These are phyloP conservation scores for Mimumesa dahlbomi DNA, from an alignment of 2,888 invertebrate genomes.

Conservation along the genomic window DNA sequence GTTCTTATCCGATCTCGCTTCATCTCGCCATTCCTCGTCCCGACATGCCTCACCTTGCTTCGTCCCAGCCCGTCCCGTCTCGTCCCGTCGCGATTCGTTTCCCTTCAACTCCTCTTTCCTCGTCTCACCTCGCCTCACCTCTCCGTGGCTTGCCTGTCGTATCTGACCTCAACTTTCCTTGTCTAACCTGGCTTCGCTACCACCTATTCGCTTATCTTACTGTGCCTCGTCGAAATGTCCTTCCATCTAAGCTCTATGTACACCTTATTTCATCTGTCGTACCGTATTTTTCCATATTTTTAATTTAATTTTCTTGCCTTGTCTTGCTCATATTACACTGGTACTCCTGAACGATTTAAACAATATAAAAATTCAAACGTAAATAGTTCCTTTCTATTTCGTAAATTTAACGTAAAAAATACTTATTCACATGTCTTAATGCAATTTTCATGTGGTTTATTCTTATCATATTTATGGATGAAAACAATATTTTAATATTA, in stretches of 20 bases:
- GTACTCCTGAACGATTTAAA: background rate
- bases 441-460: no score
- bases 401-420: no score
- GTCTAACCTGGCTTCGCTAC: no score
- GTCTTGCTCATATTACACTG: background rate
- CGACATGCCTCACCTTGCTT: constrained; percentile 47
- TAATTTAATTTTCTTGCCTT: constrained; percentile 12
- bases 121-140: no score
- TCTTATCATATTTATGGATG: no score
- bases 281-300: constrained; percentile 36
- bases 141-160: no score
- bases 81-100: constrained; percentile 28
- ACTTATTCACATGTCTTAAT: no score
- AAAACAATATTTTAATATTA: no score
- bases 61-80: constrained; percentile 14
- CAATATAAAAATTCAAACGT: constrained; percentile 1
- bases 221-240: no score
- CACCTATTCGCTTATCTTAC: no score
- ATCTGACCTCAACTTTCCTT: constrained; percentile 16
- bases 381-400: constrained; percentile 5
- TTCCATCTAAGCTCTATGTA: constrained; percentile 34
- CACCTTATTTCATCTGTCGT: constrained; percentile 45
- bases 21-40: constrained; percentile 33
- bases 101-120: constrained; percentile 13
- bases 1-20: constrained; percentile 58